phyloP scores from a whole-genome alignment of 2,113 vertebrate species.

The Trogon melanurus region DNA sequence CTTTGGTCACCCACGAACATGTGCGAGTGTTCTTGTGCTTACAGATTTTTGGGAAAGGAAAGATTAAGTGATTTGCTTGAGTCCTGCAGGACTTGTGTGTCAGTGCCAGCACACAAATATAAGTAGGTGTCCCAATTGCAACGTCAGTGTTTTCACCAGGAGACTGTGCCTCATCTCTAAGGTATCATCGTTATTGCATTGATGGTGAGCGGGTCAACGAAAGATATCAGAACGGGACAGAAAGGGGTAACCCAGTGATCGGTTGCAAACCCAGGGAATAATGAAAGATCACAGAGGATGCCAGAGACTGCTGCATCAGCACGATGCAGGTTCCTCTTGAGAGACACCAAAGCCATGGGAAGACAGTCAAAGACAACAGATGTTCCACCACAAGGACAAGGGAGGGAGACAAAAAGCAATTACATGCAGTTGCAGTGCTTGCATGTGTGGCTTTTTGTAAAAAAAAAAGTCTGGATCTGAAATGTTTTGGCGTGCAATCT shows the following conservation, averaged over 20 bases:
- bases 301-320: background rate
- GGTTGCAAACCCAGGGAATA: background rate
- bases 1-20: background rate
- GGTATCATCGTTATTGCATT: background rate
- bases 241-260: background rate
- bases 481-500: background rate
- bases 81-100: background rate
- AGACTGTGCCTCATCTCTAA: background rate
- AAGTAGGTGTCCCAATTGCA: background rate
- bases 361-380: background rate
- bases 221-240: background rate
- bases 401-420: background rate
- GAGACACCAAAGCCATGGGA: background rate
- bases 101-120: fast-evolving
- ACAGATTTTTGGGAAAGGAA: background rate
- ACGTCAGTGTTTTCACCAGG: background rate
- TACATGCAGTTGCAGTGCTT: background rate
- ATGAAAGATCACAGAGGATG: background rate
- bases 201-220: background rate
- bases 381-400: background rate
- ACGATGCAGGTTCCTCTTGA: background rate
- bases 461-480: background rate
- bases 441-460: background rate
- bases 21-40: background rate
- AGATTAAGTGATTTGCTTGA: background rate